These are phyloP conservation scores for Athrips mouffetella DNA, from an alignment of 2,888 invertebrate species.

Conservation along the genomic window DNA sequence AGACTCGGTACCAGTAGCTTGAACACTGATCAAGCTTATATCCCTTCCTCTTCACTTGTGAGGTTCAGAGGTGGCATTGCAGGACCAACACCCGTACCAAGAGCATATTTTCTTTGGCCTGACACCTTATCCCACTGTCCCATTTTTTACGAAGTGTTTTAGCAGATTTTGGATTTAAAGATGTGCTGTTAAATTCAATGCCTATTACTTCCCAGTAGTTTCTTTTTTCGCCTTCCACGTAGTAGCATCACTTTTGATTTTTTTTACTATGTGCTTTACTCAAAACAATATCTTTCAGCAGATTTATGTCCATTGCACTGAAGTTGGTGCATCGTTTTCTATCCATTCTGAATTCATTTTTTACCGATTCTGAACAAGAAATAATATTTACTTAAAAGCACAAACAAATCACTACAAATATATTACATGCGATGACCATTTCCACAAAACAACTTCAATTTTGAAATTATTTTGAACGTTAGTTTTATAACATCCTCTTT, in stretches of 20 bases:
- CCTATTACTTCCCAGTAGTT: constrained; percentile 16
- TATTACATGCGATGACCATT: no score
- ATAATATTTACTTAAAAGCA: no score
- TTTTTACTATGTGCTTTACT: constrained; percentile 2
- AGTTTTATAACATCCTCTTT: no score
- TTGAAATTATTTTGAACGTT: no score
- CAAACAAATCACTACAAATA: no score
- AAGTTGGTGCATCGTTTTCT: constrained; percentile 3
- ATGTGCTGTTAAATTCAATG: constrained; percentile 15
- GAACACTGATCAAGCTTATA: constrained; percentile 11
- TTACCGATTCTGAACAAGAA: no score
- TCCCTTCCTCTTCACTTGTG: constrained; percentile 11
- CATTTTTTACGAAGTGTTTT: constrained; percentile 14
- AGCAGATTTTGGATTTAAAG: constrained; percentile 14
- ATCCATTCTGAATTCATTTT: no score
- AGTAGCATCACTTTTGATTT: background rate
- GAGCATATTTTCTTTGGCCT: constrained; percentile 16
- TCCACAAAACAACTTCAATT: no score
- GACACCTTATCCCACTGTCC: constrained; percentile 14
- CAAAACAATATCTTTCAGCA: no score
- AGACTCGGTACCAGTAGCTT: constrained; percentile 15
- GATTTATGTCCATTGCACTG: constrained; percentile 3
- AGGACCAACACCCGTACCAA: constrained; percentile 14
- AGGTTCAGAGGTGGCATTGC: constrained; percentile 16
- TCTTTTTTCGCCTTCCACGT: constrained; percentile 3